Percentiles rank a stretch among this genome's conserved stretches.
These are phyloP conservation scores for Oryctolagus cuniculus DNA, from an alignment of 2,113 vertebrate species.

Conservation along the genomic window mOryCun1.1 NC_091448.1:6911001-6911500, in stretches of 20 bases:
- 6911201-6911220: not conserved
- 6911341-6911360: not conserved
- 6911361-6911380: not conserved
- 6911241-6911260: not conserved
- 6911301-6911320: not conserved
- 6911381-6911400: not conserved
- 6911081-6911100: too few species aligned
- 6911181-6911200: not conserved
- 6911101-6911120: too few species aligned
- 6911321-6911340: not conserved
- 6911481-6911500: not conserved
- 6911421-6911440: not conserved
- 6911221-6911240: not conserved
- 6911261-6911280: not conserved
- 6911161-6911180: too few species aligned
- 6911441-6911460: slow-evolving; percentile 9
- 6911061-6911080: too few species aligned
- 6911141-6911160: too few species aligned
- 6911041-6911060: too few species aligned
- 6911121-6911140: too few species aligned
- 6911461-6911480: not conserved
- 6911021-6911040: too few species aligned
- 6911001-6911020: too few species aligned
- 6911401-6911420: not conserved
- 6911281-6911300: not conserved